Conservation (phyloP, 64 coral and sea anemone species). For the Pocillopora verrucosa region DNA sequence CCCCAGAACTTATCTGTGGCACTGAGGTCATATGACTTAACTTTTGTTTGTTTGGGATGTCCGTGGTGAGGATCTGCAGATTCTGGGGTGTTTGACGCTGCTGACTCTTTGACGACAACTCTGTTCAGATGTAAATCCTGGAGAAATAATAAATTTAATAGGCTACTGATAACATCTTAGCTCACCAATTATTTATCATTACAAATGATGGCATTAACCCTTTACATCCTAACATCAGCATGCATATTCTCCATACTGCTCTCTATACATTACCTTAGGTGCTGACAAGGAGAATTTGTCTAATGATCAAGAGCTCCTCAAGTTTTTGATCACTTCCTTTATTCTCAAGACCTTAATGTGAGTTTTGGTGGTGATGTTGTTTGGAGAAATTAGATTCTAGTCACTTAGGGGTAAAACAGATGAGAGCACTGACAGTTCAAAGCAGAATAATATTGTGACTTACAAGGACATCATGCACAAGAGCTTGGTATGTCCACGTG, state of each 20-base stretch:
- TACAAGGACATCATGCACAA: constrained; percentile 96
- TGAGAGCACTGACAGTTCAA: too few species aligned
- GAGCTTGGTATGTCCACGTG: constrained; percentile 95
- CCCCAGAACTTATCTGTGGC: constrained; percentile 88
- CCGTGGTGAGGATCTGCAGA: constrained; percentile 81
- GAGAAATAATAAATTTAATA: neutral
- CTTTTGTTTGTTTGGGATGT: constrained; percentile 81
- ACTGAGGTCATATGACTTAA: constrained; percentile 91
- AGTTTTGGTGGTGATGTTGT: too few species aligned
- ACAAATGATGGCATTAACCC: neutral
- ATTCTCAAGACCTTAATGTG: too few species aligned
- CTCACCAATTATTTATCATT: neutral
- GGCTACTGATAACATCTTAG: neutral
- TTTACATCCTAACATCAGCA: too few species aligned
- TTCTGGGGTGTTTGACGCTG: neutral
- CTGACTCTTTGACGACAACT: constrained; percentile 79
- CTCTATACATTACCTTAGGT: too few species aligned
- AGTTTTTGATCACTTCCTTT: too few species aligned
- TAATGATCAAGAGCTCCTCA: too few species aligned
- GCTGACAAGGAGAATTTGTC: too few species aligned
- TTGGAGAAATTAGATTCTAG: too few species aligned
- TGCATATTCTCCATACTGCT: too few species aligned
- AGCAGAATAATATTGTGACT: neutral
- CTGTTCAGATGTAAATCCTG: constrained; percentile 95
- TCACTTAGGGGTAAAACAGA: too few species aligned